Conservation (phyloP, 2,113 vertebrate genomes). For the Callocephalon fimbriatum region DNA sequence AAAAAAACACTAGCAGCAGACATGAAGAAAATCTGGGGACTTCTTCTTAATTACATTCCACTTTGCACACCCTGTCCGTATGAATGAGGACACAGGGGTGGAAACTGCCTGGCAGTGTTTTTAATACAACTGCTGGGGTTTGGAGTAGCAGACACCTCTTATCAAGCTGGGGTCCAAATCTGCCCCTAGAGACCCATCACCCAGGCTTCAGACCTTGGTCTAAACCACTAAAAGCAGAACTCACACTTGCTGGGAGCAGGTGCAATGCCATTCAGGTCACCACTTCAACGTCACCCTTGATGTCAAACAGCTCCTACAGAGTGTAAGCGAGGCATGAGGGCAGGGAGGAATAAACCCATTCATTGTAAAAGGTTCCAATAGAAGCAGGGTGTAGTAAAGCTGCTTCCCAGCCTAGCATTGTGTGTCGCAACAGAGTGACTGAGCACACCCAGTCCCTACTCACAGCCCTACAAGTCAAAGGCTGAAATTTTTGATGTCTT, state of each 20-base stretch:
- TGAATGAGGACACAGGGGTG: background rate
- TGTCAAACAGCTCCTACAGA: background rate
- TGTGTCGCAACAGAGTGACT: background rate
- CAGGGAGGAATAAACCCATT: background rate
- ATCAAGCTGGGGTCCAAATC: slow-evolving; percentile 2
- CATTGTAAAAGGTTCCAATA: background rate
- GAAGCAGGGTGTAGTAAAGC: background rate
- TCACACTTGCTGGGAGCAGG: background rate
- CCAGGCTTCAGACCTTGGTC: accelerated
- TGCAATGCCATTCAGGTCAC: background rate
- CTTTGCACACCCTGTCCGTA: background rate
- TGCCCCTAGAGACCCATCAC: slow-evolving; percentile 36
- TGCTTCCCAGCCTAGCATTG: background rate
- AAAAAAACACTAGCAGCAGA: background rate
- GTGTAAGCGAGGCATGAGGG: accelerated
- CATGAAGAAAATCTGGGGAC: background rate
- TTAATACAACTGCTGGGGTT: background rate
- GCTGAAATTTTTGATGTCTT: background rate
- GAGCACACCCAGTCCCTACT: background rate
- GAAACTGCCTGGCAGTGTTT: background rate
- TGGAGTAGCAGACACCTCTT: slow-evolving; percentile 5
- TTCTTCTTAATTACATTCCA: slow-evolving; percentile 49
- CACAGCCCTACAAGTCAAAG: background rate
- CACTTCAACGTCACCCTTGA: accelerated
- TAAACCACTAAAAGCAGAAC: background rate